Evolutionary conservation across 2,113 vertebrate genomes (phyloP).

Genomic region (Eulemur macaco): DNA sequence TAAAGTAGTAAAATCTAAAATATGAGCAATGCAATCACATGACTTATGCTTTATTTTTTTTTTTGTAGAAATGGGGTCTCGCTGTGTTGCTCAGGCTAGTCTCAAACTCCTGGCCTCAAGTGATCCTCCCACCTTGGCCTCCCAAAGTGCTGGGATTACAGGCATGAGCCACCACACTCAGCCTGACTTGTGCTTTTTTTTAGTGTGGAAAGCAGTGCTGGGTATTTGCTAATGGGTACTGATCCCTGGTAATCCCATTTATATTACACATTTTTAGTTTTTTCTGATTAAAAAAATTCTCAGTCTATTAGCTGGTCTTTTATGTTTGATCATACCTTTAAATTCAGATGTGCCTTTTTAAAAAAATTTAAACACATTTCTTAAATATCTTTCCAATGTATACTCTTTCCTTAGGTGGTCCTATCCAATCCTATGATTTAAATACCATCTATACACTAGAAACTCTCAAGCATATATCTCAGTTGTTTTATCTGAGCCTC

Average conservation of each 20-base stretch:
- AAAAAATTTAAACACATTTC: background rate
- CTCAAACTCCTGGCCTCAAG: too few relatives aligned
- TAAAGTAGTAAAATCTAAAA: background rate
- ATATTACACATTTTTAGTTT: background rate
- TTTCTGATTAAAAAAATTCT: background rate
- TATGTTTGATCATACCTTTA: background rate
- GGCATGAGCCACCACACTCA: too few relatives aligned
- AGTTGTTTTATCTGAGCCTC: background rate
- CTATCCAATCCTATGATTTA: background rate
- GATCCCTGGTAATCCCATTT: background rate
- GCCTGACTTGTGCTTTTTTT: background rate
- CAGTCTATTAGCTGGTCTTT: background rate
- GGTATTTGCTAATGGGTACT: background rate
- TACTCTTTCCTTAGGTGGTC: background rate
- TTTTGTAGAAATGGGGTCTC: too few relatives aligned
- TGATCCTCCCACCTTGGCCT: too few relatives aligned
- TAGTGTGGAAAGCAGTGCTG: background rate
- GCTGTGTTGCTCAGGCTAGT: too few relatives aligned
- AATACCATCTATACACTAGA: background rate
- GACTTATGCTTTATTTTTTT: background rate
- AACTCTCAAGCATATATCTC: background rate
- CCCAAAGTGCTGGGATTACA: too few relatives aligned
- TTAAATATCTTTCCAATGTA: background rate
- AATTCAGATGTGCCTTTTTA: background rate
- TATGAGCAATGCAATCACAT: background rate